phyloP scores from a whole-genome alignment of 2,888 invertebrate genomes.

The Xylocampa areola region DNA sequence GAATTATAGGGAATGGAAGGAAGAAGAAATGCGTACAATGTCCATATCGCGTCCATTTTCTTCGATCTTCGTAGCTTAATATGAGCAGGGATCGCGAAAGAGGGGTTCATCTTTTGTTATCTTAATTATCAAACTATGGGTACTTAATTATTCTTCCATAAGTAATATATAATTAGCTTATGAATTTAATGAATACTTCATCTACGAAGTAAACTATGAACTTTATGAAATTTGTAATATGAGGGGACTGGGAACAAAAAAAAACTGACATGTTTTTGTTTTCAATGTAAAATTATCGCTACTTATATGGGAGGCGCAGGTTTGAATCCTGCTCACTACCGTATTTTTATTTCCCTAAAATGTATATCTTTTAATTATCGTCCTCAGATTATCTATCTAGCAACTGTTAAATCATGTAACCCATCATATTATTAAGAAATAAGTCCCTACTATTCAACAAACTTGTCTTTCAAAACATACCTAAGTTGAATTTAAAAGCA shows the following conservation, averaged over 20 bases:
- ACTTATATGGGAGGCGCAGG: too few species aligned
- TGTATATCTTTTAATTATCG: neutral
- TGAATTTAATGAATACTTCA: too few species aligned
- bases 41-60: constrained; percentile 11
- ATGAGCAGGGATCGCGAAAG: neutral
- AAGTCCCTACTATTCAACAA: neutral
- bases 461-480: constrained; percentile 20
- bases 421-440: neutral
- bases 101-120: neutral
- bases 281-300: too few species aligned
- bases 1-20: constrained; percentile 11
- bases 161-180: too few species aligned
- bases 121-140: neutral
- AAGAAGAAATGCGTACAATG: constrained; percentile 15
- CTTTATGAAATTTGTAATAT: too few species aligned
- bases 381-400: neutral
- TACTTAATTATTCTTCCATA: too few species aligned
- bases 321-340: too few species aligned
- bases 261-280: too few species aligned
- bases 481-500: constrained; percentile 12
- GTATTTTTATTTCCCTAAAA: too few species aligned
- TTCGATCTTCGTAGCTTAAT: neutral
- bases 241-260: too few species aligned
- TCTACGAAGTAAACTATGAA: too few species aligned
- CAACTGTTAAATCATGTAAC: too few species aligned